Evolutionary conservation across 2,797 vertebrate species (phyloP).

Genomic region (Gadopsis bispinosus): DNA sequence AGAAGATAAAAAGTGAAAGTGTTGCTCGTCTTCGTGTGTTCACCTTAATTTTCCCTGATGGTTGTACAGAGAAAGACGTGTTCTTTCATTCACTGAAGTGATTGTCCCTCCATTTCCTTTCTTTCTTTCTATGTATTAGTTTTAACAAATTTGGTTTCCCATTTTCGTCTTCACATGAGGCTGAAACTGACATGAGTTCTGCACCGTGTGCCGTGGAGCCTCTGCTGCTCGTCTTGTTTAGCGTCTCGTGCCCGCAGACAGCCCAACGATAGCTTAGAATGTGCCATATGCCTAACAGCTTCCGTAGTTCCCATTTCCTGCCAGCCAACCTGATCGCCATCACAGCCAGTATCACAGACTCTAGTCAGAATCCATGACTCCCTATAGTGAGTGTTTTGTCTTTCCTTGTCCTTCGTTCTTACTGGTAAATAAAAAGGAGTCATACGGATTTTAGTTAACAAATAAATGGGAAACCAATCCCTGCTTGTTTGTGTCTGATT

Average conservation of each 20-base stretch:
- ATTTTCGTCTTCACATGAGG: background rate
- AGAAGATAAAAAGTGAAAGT: conserved; percentile 22
- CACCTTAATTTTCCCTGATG: conserved; percentile 27
- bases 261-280: conserved; percentile 35
- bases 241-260: conserved; percentile 14
- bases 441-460: conserved; percentile 18
- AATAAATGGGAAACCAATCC: conserved; percentile 3
- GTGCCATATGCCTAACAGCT: conserved; percentile 64
- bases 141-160: conserved; percentile 62
- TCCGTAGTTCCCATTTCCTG: conserved; percentile 32
- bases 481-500: conserved; percentile 46
- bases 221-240: conserved; percentile 26
- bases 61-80: conserved; percentile 8
- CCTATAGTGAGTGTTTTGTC: conserved; percentile 3
- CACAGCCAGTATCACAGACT: background rate
- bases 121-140: conserved; percentile 44
- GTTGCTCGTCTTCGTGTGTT: conserved; percentile 35
- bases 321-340: conserved; percentile 15
- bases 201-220: conserved; percentile 9
- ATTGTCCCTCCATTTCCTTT: conserved; percentile 28
- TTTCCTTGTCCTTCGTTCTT: background rate
- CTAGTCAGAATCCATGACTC: conserved; percentile 12
- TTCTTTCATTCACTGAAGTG: conserved; percentile 23
- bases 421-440: background rate
- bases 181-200: conserved; percentile 19